Percentiles rank a stretch among this genome's conserved stretches.
phyloP scores from a whole-genome alignment of 1,140 invertebrate genomes.

The Mycetomoellerius zeteki region DNA sequence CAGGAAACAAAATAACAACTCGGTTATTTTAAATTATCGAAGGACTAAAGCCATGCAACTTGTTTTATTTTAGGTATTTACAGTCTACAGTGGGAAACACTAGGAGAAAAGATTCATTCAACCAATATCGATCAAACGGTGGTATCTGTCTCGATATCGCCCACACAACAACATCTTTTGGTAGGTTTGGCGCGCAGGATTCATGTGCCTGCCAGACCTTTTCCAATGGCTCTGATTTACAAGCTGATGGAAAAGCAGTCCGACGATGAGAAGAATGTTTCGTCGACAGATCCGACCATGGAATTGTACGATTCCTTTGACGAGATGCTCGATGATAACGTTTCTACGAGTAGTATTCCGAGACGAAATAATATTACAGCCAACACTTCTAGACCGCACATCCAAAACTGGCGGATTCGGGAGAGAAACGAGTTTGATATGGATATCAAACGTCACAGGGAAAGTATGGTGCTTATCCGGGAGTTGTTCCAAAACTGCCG shows the following conservation, averaged over 20 bases:
- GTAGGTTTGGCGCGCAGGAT: slow-evolving; percentile 92
- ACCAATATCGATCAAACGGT: slow-evolving; percentile 92
- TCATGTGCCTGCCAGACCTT: slow-evolving; percentile 83
- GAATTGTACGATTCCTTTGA: slow-evolving; percentile 45
- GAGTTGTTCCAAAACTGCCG: slow-evolving; percentile 89
- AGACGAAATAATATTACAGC: slow-evolving; percentile 33
- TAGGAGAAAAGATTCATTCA: slow-evolving; percentile 93
- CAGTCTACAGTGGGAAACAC: slow-evolving; percentile 91
- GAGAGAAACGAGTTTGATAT: slow-evolving; percentile 64
- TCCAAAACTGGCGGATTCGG: slow-evolving; percentile 70
- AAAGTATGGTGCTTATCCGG: slow-evolving; percentile 88
- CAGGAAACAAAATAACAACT: not conserved
- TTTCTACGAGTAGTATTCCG: slow-evolving; percentile 15
- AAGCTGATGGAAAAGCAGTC: slow-evolving; percentile 84
- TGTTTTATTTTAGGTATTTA: slow-evolving; percentile 89
- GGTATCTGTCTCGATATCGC: slow-evolving; percentile 94
- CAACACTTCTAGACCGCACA: slow-evolving; percentile 44
- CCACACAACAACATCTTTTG: slow-evolving; percentile 91
- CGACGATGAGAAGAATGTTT: slow-evolving; percentile 58
- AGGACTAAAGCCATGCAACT: not conserved
- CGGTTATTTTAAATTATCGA: not conserved
- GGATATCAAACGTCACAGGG: slow-evolving; percentile 75
- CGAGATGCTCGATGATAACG: slow-evolving; percentile 41
- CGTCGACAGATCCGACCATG: slow-evolving; percentile 23
- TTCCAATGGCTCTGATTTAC: slow-evolving; percentile 91